phyloP scores from a whole-genome alignment of 2,797 vertebrate genomes.

The Okamejei kenojei region DNA sequence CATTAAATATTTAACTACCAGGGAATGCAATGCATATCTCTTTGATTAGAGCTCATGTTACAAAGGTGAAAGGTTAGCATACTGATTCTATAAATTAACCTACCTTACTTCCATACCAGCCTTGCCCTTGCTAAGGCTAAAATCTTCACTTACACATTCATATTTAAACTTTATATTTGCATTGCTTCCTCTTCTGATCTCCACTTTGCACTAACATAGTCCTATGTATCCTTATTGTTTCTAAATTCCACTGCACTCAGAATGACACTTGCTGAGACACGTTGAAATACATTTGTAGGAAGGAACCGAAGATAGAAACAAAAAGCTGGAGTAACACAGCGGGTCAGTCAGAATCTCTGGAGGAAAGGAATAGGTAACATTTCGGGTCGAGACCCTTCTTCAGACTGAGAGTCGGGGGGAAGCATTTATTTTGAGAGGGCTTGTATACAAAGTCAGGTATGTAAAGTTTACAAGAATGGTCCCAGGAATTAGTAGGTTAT shows the following conservation, averaged over 20 bases:
- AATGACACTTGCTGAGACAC: too few relatives aligned
- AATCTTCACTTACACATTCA: background rate
- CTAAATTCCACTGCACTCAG: background rate
- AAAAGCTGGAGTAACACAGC: too few relatives aligned
- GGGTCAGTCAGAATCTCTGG: too few relatives aligned
- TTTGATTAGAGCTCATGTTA: background rate
- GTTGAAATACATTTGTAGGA: too few relatives aligned
- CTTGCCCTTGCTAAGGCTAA: background rate
- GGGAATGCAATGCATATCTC: background rate
- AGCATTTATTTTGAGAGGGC: too few relatives aligned
- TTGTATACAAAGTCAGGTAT: too few relatives aligned
- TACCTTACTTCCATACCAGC: background rate
- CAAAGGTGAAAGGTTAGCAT: conserved; percentile 1
- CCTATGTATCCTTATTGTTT: background rate
- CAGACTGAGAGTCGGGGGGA: too few relatives aligned
- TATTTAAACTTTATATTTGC: background rate
- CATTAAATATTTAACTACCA: background rate
- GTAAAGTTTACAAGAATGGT: too few relatives aligned
- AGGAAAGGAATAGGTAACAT: too few relatives aligned
- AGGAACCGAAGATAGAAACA: too few relatives aligned
- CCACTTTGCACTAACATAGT: background rate
- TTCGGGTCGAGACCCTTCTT: too few relatives aligned
- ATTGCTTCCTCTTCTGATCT: background rate
- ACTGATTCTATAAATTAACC: background rate
- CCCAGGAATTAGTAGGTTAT: too few relatives aligned